Evolutionary conservation across 92 coral and sea anemone species (phyloP).

Genomic region (Montipora capitata): DNA sequence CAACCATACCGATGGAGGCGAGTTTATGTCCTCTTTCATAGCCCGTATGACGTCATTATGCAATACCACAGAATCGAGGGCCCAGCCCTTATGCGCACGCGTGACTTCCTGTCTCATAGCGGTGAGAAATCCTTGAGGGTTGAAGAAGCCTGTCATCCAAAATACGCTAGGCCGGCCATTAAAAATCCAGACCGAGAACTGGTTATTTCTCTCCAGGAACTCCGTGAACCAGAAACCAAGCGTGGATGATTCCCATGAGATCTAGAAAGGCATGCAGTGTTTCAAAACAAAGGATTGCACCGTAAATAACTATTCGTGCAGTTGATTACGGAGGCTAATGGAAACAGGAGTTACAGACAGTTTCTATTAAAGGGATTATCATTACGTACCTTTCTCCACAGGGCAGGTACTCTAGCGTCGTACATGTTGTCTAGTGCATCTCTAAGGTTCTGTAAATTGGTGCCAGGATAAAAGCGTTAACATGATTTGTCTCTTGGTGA

Average conservation of each 20-base stretch:
- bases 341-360: background rate
- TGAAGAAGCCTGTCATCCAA: conserved; percentile 97
- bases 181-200: conserved; percentile 89
- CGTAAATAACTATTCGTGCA: background rate
- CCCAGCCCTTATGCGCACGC: conserved; percentile 96
- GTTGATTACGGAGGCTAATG: background rate
- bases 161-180: conserved; percentile 90
- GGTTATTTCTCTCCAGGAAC: conserved; percentile 87
- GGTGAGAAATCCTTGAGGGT: conserved; percentile 93
- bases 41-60: conserved; percentile 94
- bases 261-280: conserved; percentile 40
- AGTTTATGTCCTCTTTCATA: conserved; percentile 91
- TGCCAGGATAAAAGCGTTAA: background rate
- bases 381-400: conserved; percentile 84
- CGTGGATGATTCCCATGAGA: conserved; percentile 95
- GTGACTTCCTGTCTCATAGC: conserved; percentile 96
- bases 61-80: conserved; percentile 90
- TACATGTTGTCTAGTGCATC: conserved; percentile 93
- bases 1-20: conserved; percentile 79
- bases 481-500: too few relatives aligned
- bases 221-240: conserved; percentile 95
- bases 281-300: background rate
- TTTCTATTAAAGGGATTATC: background rate
- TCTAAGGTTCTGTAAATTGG: conserved; percentile 78
- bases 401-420: conserved; percentile 88